Evolutionary conservation across 1,140 invertebrate species (phyloP).

Genomic region (Pemphigus obesinymphae): DNA sequence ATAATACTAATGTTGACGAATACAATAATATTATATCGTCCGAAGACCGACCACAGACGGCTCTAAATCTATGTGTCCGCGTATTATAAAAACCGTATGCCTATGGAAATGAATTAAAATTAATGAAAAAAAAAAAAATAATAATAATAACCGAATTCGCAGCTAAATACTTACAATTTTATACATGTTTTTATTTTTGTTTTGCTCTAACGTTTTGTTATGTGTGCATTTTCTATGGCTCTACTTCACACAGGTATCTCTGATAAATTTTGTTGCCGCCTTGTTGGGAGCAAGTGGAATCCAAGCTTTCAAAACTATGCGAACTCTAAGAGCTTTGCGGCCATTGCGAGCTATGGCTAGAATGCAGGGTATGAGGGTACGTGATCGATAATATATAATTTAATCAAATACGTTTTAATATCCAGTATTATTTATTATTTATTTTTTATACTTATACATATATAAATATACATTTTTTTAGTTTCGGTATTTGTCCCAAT

Average conservation of each 20-base stretch:
- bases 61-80: neutral
- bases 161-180: neutral
- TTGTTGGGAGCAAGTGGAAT: conserved; percentile 88
- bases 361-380: conserved; percentile 97
- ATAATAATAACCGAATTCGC: neutral
- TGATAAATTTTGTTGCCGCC: conserved; percentile 94
- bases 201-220: conserved; percentile 47
- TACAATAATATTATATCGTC: neutral
- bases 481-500: neutral
- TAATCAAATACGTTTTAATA: neutral
- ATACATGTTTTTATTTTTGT: neutral
- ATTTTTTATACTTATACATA: neutral
- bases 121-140: no score
- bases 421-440: conserved; percentile 1
- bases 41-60: neutral
- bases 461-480: neutral
- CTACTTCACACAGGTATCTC: conserved; percentile 75
- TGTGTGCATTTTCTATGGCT: conserved; percentile 53
- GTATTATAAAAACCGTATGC: no score
- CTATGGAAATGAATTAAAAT: no score
- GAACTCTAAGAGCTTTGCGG: conserved; percentile 88
- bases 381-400: conserved; percentile 52
- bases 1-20: neutral
- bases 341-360: conserved; percentile 92
- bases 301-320: conserved; percentile 97